Conservation (phyloP, 2,888 invertebrate genomes). For the Hirtodrosophila confusa region DNA sequence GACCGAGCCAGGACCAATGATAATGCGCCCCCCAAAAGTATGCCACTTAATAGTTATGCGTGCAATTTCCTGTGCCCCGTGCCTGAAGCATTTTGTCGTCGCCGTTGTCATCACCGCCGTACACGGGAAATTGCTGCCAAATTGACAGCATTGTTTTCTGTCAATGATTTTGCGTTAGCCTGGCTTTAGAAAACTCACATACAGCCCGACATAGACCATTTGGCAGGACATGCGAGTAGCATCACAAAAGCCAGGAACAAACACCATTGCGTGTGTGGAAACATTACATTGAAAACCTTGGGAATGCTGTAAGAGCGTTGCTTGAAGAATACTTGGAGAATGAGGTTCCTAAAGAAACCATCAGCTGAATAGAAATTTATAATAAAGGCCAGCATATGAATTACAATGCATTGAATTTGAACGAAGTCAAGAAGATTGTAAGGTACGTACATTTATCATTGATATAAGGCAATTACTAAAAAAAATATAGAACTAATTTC, state of each 20-base stretch:
- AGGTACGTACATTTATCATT: too few species aligned
- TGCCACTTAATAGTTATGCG: slow-evolving; percentile 79
- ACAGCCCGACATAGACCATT: slow-evolving; percentile 17
- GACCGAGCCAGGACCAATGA: slow-evolving; percentile 1
- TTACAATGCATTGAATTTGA: too few species aligned
- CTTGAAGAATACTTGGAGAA: neutral
- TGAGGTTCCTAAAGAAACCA: too few species aligned
- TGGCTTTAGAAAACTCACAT: slow-evolving; percentile 19
- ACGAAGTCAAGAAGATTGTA: too few species aligned
- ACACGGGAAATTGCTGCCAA: slow-evolving; percentile 75
- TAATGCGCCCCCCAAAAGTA: slow-evolving; percentile 29
- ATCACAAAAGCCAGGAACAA: slow-evolving; percentile 34
- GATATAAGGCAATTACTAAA: too few species aligned
- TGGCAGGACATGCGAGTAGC: slow-evolving; percentile 30
- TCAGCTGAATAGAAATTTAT: too few species aligned
- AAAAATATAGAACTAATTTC: too few species aligned
- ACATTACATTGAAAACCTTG: slow-evolving; percentile 31
- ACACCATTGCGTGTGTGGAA: slow-evolving; percentile 40
- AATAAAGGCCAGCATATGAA: too few species aligned
- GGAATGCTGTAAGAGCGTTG: slow-evolving; percentile 21
- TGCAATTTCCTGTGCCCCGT: slow-evolving; percentile 69
- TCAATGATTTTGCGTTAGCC: slow-evolving; percentile 62
- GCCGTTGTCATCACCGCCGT: slow-evolving; percentile 31
- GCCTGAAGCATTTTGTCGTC: slow-evolving; percentile 55
- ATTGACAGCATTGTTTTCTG: slow-evolving; percentile 75